Conservation (phyloP, 2,888 invertebrate species). For the Parapristionchus giblindavisi region DNA sequence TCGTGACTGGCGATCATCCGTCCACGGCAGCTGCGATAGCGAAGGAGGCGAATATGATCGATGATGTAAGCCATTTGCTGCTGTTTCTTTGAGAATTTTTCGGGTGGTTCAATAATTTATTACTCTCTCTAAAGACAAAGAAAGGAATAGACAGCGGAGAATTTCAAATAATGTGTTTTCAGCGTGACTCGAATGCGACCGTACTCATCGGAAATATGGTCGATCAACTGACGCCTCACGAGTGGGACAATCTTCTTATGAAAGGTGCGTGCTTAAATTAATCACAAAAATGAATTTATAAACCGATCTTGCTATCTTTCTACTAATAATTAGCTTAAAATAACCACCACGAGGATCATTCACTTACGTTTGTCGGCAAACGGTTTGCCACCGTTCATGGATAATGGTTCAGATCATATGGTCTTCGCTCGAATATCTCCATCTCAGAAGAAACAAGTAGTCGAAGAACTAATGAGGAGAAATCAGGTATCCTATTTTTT, state of each 20-base stretch:
- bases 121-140: neutral
- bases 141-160: neutral
- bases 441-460: slow-evolving; percentile 28
- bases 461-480: slow-evolving; percentile 26
- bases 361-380: no score
- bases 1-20: slow-evolving; percentile 46
- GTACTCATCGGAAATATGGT: slow-evolving; percentile 30
- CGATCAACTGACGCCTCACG: slow-evolving; percentile 28
- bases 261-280: slow-evolving; percentile 9
- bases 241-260: slow-evolving; percentile 40
- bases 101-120: neutral
- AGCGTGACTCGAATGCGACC: neutral
- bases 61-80: slow-evolving; percentile 35
- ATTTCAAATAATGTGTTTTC: neutral
- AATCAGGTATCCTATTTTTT: slow-evolving; percentile 1
- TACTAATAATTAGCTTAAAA: no score
- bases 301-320: no score
- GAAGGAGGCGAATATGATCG: slow-evolving; percentile 37
- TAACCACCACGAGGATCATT: no score
- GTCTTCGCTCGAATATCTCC: slow-evolving; percentile 39
- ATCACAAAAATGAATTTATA: neutral
- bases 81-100: no score
- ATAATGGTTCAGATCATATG: slow-evolving; percentile 19
- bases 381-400: no score
- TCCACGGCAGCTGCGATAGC: slow-evolving; percentile 44